A percentile compares a stretch with the other conserved stretches of the same genome.
Evolutionary conservation across 2,113 vertebrate genomes (phyloP).

Genomic region (Aleadryas rufinucha): DNA sequence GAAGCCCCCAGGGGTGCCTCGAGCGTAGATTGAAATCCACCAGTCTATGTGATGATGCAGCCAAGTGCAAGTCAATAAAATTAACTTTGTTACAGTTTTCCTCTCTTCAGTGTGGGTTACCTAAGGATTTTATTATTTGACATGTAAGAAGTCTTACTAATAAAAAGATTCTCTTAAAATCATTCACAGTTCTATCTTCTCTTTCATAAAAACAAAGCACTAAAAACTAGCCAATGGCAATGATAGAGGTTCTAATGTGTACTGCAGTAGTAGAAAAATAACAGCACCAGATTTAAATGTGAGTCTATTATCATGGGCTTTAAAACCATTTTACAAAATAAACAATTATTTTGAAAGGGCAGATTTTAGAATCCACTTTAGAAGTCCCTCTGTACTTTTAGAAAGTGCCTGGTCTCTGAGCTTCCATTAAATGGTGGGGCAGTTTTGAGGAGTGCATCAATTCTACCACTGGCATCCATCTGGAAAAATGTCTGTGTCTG

Average conservation of each 20-base stretch:
- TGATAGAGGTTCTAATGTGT: neutral
- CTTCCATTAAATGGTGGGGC: neutral
- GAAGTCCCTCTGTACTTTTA: neutral
- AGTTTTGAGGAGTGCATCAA: neutral
- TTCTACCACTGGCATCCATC: too few relatives aligned
- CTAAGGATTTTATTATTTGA: neutral
- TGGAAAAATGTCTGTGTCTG: neutral
- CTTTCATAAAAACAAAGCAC: neutral
- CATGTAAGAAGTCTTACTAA: neutral
- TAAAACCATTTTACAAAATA: neutral
- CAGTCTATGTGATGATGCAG: neutral
- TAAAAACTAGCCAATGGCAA: neutral
- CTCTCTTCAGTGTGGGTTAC: neutral
- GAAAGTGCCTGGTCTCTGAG: neutral
- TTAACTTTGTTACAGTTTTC: neutral
- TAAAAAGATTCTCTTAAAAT: neutral
- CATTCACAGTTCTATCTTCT: neutral
- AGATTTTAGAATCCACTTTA: neutral
- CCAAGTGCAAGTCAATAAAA: neutral
- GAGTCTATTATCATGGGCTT: neutral
- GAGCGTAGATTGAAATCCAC: neutral
- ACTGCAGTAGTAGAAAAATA: neutral
- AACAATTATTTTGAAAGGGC: neutral
- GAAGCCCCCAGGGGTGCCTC: neutral
- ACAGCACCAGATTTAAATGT: neutral